These are phyloP conservation scores for Drosophila pseudotalamancana DNA, from an alignment of 2,888 invertebrate genomes.

Conservation along the genomic window DNA sequence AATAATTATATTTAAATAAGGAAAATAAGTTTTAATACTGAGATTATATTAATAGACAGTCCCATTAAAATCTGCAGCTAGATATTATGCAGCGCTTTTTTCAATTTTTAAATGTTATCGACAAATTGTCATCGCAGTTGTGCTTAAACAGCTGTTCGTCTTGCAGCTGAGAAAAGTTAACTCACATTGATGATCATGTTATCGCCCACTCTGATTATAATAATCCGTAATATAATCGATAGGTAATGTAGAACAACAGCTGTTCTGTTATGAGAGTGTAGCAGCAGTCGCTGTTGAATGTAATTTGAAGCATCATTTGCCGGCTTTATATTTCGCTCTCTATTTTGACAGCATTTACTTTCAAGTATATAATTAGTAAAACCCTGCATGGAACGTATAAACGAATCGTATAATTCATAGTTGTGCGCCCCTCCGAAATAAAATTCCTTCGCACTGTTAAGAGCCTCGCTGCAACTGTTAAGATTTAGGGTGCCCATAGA, in stretches of 20 bases:
- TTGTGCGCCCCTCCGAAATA: too few relatives aligned
- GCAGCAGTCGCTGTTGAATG: background rate
- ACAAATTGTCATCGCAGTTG: background rate
- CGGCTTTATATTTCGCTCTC: background rate
- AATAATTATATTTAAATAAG: too few relatives aligned
- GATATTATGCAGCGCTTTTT: background rate
- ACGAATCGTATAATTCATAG: rapidly evolving
- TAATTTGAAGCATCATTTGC: background rate
- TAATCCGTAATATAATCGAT: background rate
- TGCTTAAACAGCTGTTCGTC: constrained; percentile 22
- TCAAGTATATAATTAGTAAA: too few relatives aligned
- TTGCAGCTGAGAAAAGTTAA: background rate
- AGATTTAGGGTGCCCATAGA: constrained; percentile 6
- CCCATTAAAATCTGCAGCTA: background rate
- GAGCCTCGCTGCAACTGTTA: background rate
- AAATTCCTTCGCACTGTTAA: constrained; percentile 2
- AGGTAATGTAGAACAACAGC: background rate
- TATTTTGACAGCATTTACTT: background rate
- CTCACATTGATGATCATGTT: background rate
- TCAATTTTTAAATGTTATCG: constrained; percentile 9
- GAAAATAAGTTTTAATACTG: too few relatives aligned
- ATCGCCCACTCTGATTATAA: too few relatives aligned
- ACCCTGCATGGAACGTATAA: too few relatives aligned
- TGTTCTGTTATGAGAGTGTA: background rate
- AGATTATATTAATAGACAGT: too few relatives aligned